Percentiles rank a stretch among this genome's conserved stretches.
Conservation (phyloP, 1,140 invertebrate species). For the Macrostomum lignano region DNA sequence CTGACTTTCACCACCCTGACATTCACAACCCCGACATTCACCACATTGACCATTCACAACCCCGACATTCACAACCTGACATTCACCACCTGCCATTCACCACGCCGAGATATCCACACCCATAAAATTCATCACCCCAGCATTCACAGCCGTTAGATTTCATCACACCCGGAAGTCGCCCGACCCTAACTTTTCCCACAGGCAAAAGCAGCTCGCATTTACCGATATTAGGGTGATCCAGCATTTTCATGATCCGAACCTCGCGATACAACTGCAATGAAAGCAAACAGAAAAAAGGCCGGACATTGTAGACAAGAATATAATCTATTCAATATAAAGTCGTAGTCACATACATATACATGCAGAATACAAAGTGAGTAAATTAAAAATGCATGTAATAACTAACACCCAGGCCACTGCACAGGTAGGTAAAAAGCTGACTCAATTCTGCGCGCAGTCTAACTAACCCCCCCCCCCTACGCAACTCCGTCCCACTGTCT, state of each 20-base stretch:
- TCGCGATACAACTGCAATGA: conserved; percentile 31
- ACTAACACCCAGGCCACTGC: too few relatives aligned
- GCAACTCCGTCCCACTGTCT: too few relatives aligned
- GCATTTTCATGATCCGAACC: conserved; percentile 99
- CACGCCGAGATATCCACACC: conserved; percentile 1
- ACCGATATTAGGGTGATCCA: conserved; percentile 97
- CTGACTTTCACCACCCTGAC: too few relatives aligned
- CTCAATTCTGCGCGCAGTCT: too few relatives aligned
- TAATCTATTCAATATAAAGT: too few relatives aligned
- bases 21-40: not conserved
- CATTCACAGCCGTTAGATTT: not conserved
- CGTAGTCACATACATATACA: too few relatives aligned
- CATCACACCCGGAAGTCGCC: not conserved
- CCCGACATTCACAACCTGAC: not conserved
- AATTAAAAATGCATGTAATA: too few relatives aligned
- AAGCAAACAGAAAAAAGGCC: not conserved
- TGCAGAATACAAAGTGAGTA: too few relatives aligned
- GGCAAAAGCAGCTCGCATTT: not conserved
- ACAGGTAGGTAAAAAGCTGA: too few relatives aligned
- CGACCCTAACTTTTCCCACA: not conserved
- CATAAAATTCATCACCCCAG: not conserved
- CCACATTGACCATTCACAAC: not conserved
- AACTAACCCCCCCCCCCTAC: too few relatives aligned
- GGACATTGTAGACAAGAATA: too few relatives aligned
- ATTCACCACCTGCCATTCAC: not conserved